phyloP scores from a whole-genome alignment of 2,113 vertebrate species.

The Heterotis niloticus region DNA sequence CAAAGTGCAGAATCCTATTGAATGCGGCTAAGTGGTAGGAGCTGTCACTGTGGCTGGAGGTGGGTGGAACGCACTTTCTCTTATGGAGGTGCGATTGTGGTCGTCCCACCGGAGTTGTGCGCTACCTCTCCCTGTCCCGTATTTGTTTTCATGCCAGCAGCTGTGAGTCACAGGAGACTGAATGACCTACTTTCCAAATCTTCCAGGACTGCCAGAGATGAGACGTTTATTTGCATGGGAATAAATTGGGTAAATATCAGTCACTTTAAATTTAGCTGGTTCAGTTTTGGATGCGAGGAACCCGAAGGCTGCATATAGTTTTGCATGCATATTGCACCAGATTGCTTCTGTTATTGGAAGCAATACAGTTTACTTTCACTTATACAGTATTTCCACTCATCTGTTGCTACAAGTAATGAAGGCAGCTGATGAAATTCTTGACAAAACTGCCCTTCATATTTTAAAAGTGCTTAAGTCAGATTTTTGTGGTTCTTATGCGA shows the following conservation, averaged over 20 bases:
- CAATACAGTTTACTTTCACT: not conserved
- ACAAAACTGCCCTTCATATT: too few relatives aligned
- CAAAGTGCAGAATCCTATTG: too few relatives aligned
- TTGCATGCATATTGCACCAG: not conserved
- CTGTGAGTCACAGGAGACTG: constrained; percentile 68
- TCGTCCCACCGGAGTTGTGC: not conserved
- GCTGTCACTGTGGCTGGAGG: not conserved
- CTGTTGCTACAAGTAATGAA: not conserved
- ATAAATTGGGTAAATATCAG: constrained; percentile 57
- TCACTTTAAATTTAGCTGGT: constrained; percentile 57
- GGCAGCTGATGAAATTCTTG: too few relatives aligned
- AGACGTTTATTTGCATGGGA: constrained; percentile 54
- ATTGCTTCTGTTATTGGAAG: not conserved
- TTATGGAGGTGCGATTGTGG: not conserved
- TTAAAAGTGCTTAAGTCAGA: too few relatives aligned
- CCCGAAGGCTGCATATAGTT: constrained; percentile 54
- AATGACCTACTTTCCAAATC: constrained; percentile 68
- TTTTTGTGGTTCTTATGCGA: too few relatives aligned
- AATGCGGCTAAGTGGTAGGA: not conserved
- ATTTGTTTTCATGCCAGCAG: constrained; percentile 62
- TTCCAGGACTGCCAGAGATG: constrained; percentile 61
- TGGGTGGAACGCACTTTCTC: not conserved
- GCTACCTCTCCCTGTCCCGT: constrained; percentile 54
- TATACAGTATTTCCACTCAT: not conserved
- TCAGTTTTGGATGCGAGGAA: constrained; percentile 49